Base-by-base conservation (phyloP, 2,888 invertebrate species). In the Polydrusus pterygomalis region DNA sequence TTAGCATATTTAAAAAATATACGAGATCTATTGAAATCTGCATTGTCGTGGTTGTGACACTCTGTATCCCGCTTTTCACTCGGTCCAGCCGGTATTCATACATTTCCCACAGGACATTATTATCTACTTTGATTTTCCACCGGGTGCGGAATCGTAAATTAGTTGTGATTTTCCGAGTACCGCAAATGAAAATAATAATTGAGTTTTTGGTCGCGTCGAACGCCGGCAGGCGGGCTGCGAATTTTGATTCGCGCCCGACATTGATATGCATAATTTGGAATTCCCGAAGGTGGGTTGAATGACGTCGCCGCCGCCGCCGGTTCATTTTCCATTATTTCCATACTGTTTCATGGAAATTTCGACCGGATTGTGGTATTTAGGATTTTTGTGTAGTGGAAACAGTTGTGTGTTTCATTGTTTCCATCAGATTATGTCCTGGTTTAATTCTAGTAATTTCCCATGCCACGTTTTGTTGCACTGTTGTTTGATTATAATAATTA, bases 211-310 rank as follows among this genome's bases (percentile, higher is more conserved):
- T 74, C 77, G 77, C 63, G 62, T 73, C 77, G 65, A 70, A 34
- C 70, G 73, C 73, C 77, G 47, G 30, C 69, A 64, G 77, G 64
- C 73, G 73, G 34, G 49, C 65, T 51, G 34, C 77, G 74, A 74
- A 77, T 78, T 76, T 76, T 76, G 78, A 78, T 78, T 75, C 76
- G 74, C 69, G 74, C 73, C 15, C 75, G 76, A 78, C 78, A 74
- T 73, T 77, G 78, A 78, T 77, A 77, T 77, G 78, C 78, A 78
- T 78, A 78, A 78, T 78, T 76, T 63, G 71, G 45, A 76, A 68
- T 62, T 67, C 78, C 78, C 78, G 56, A 73, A 76, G 78, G 78
- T 75, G 49, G 60, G n/a, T 34, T 49, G 63, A 67, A 64, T 54
- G 72, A 68, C n/a, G 75, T 7, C 30, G 34, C 34, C 34, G 34